Evolutionary conservation across 2,888 invertebrate species (phyloP), one percentile per base, ranked within the genome.

Genomic region (Cantharis rustica): DNA sequence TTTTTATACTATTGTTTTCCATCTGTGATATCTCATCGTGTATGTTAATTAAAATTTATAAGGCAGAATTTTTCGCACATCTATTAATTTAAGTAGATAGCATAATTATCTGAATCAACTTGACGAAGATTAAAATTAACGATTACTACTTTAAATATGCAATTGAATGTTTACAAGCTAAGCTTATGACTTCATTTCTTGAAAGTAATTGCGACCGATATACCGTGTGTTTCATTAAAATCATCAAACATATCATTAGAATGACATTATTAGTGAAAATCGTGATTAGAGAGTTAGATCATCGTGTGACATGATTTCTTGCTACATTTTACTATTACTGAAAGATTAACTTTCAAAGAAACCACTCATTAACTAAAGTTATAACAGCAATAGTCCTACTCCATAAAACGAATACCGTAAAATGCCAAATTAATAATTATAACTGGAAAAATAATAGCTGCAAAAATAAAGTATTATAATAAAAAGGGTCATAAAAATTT

Each of bases 231-330:
- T n/a, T 66, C 23, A 66, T 66, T 66, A 66, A 66, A 66, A 66
- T n/a, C 64, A 66, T 20, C 64, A 20, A 66, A 66, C 64, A 13
- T 66, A 66, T 66, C 23, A 66, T 66, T 66, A 66, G 17, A 66
- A 66, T 66, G 64, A 66, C 64, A 66, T 66, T 66, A 66, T 66
- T 66, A 66, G 64, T 20, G 23, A 23, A 23, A 23, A 66, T 66
- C 64, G 64, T 66, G 64, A 17, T 20, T 66, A 66, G 64, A 66
- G 64, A 66, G 64, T 66, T 66, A 66, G 64, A 66, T 66, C 64
- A 66, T 66, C 64, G 64, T 66, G 64, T 66, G 64, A 66, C 64
- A 66, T 66, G 64, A 66, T 66, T 66, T 66, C 20, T 66, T 66
- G 23, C 64, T 66, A 66, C 64, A 66, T 66, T 66, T 66, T 66